Percentiles rank a stretch among this genome's conserved stretches.
These are phyloP conservation scores for Panulirus ornatus DNA, from an alignment of 1,140 invertebrate species.

Conservation along the genomic window DNA sequence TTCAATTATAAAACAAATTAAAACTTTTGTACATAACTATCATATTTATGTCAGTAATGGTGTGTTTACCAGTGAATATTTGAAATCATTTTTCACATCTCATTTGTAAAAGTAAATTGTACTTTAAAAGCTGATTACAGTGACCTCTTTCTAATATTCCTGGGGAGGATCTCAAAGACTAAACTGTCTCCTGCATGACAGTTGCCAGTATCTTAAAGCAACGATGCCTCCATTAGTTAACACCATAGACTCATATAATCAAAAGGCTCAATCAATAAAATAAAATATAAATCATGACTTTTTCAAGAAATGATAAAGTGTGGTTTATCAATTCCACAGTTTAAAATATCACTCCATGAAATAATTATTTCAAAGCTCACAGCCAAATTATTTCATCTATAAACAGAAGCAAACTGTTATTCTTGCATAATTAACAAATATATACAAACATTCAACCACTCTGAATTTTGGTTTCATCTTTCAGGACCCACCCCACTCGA, in stretches of 20 bases:
- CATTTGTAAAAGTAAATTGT: background rate
- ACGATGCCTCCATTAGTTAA: background rate
- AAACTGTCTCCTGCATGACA: background rate
- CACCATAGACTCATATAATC: background rate
- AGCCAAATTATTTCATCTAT: conserved; percentile 54
- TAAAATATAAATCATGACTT: background rate
- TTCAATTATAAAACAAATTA: background rate
- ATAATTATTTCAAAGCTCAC: conserved; percentile 51
- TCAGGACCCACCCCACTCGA: conserved; percentile 21
- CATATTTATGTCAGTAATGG: background rate
- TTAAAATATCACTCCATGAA: conserved; percentile 22
- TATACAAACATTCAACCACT: conserved; percentile 37
- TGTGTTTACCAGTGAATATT: background rate
- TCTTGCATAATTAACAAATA: conserved; percentile 34
- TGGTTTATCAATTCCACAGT: background rate
- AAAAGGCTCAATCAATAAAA: conserved; percentile 22
- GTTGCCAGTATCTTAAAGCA: background rate
- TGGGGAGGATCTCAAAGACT: background rate
- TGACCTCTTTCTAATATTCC: background rate
- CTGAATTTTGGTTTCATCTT: conserved; percentile 25
- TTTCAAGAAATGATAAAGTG: background rate
- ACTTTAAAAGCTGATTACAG: background rate
- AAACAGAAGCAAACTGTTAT: conserved; percentile 54
- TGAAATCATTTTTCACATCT: background rate
- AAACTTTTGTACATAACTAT: background rate